Evolutionary conservation across 2,797 vertebrate genomes (phyloP), one percentile per base, ranked within the genome.

Genomic region (Rhabdophis nuchalis): DNA sequence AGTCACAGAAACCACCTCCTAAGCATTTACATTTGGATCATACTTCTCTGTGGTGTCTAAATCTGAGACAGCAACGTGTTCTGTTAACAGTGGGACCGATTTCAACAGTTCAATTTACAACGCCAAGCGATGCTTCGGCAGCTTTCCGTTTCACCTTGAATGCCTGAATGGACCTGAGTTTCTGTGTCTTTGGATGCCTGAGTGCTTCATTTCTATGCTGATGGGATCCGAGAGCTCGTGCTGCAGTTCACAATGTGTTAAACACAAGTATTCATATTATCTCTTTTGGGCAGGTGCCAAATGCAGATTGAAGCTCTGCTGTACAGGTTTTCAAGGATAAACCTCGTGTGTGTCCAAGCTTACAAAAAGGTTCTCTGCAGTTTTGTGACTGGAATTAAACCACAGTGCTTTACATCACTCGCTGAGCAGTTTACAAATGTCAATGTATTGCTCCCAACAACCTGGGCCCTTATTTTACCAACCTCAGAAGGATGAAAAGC

Each of bases 321-420:
- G 95, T 88, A 46, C 12, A 93, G 93, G 95, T 94, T 94, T 96
- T 95, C 93, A 95, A 96, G 96, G 95, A 95, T 95, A 96, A 95
- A 93, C 92, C 94, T 91, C 91, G 77, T 94, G 93, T 92, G 93
- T 93, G 91, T 89, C 93, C 90, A 13, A 0, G 0, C 87, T 92
- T 93, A 91, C 93, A 96, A 88, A 87, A 92, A 87, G 58, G 92
- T 93, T 94, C 93, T 92, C 89, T 92, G 95, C 94, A 95, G 85
- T 95, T 56, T 14, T 88, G 57, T 64, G 91, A 57, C 68, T 90
- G 86, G 58, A 36, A 90, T 32, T 94, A 91, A 92, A 2, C 92
- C 91, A 93, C 68, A 36, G 68, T 36, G 32, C 68, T 72, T 72
- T 72, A 72, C n/a, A 36, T 8, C 32, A 9, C 32, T 72, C 1